Base-by-base conservation (phyloP, 2,797 vertebrate genomes). In the Lemur catta region DNA sequence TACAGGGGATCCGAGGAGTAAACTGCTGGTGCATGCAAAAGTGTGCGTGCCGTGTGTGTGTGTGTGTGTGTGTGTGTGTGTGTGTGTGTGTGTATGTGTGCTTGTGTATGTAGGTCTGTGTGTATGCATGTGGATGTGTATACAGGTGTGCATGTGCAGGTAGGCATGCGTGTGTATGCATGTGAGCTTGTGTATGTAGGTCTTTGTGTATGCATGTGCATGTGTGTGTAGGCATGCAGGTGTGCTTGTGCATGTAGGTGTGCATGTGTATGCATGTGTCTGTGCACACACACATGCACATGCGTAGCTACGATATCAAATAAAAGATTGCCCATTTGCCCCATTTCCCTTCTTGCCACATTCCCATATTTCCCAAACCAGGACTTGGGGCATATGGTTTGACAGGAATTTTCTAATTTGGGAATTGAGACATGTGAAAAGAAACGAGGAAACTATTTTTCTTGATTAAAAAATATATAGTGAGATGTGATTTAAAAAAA, bases 401-500 rank as follows among this genome's bases (percentile, higher is more conserved):
- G n/a, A 75, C 4, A 35, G 57, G 46, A 84, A 82, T 55, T 74
- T 81, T 88, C 28, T 50, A 59, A 43, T 76, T 76, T 76, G 35
- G 15, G 22, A 75, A 57, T 17, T 76, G 48, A 65, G 35, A 59
- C 22, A 35, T 72, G 46, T 24, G 28, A 17, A n/a, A 92, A 75
- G 20, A 63, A 55, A 55, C 6, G 55, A 55, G 20, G 55, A 55
- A 55, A 24, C 52, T n/a, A 24, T 50, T 41, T 63, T 78, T 61
- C 52, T 65, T 33, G 26, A 89, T 55, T 76, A 52, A 78, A 65
- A 89, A 78, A 78, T 52, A 78, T 41, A 65, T 50, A 65, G 46
- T 52, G 24, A 78, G n/a, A 30, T 76, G 7, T 30, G 59, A 63
- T 76, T 74, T 57, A 9, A 26, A 89, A 84, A 84, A 61, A 30